A percentile compares a stretch with the other conserved stretches of the same genome.
Conservation (phyloP, 2,888 invertebrate genomes). For the Villa cingulata region DNA sequence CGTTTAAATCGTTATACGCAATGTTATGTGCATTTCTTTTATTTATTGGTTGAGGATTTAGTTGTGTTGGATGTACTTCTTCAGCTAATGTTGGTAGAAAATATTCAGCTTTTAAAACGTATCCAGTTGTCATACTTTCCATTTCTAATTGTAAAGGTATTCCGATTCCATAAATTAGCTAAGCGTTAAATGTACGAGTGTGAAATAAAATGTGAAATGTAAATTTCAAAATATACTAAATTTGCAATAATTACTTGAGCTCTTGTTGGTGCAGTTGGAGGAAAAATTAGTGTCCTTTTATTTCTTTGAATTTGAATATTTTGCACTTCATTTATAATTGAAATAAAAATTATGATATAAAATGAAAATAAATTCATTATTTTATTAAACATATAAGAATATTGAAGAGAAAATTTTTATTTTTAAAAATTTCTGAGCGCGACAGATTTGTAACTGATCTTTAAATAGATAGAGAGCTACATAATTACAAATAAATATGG, state of each 20-base stretch:
- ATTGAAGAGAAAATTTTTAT: too few relatives aligned
- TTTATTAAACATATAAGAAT: too few relatives aligned
- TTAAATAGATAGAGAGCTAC: too few relatives aligned
- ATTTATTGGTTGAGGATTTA: slow-evolving; percentile 21
- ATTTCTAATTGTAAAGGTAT: slow-evolving; percentile 24
- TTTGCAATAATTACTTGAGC: slow-evolving; percentile 22
- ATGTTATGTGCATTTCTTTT: slow-evolving; percentile 8
- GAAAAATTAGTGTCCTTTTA: slow-evolving; percentile 22
- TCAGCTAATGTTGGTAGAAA: slow-evolving; percentile 20
- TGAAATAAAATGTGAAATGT: too few relatives aligned
- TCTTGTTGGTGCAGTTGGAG: slow-evolving; percentile 30
- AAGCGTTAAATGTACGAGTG: too few relatives aligned
- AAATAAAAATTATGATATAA: too few relatives aligned
- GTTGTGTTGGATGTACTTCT: slow-evolving; percentile 21
- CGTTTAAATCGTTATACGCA: slow-evolving; percentile 3
- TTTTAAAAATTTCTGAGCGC: too few relatives aligned
- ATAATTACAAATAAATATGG: too few relatives aligned
- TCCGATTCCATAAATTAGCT: slow-evolving; percentile 33
- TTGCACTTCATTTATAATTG: too few relatives aligned
- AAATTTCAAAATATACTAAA: too few relatives aligned
- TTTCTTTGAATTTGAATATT: neutral
- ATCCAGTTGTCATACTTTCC: slow-evolving; percentile 18
- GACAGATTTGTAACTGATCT: too few relatives aligned
- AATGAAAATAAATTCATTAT: too few relatives aligned
- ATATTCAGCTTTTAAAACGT: slow-evolving; percentile 23